Evolutionary conservation across 2,113 vertebrate genomes (phyloP).

Genomic region (Otus sunia): DNA sequence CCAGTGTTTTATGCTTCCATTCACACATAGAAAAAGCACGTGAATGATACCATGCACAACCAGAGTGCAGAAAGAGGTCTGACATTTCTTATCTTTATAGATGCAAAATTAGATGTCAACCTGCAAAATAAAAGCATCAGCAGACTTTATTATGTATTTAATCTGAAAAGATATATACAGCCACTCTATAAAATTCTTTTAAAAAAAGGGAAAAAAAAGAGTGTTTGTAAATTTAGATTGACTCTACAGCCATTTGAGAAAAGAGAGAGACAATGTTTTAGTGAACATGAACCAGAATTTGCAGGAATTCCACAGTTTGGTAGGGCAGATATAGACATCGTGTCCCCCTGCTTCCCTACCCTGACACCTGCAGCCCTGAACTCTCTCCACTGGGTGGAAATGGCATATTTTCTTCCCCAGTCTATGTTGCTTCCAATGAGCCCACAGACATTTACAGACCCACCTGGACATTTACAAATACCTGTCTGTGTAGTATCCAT

Average conservation of each 20-base stretch:
- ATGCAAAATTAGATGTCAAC: constrained; percentile 33
- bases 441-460: background rate
- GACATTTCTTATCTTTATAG: constrained; percentile 48
- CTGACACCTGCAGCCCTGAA: background rate
- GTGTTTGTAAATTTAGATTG: background rate
- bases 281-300: background rate
- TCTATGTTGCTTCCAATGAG: background rate
- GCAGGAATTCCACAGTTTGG: background rate
- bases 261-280: background rate
- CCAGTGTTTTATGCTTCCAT: background rate
- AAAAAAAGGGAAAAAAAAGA: background rate
- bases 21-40: background rate
- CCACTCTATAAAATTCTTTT: background rate
- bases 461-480: background rate
- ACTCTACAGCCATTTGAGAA: background rate
- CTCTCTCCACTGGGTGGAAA: background rate
- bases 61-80: background rate
- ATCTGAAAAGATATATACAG: background rate
- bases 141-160: constrained; percentile 26
- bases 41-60: background rate
- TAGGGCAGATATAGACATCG: background rate
- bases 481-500: background rate
- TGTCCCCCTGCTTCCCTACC: background rate
- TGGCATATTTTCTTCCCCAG: background rate
- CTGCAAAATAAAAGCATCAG: constrained; percentile 33